A percentile compares a stretch with the other conserved stretches of the same genome.
These are phyloP conservation scores for Sitta carolinensis DNA, from an alignment of 2,797 vertebrate genomes.

Conservation along the genomic window DNA sequence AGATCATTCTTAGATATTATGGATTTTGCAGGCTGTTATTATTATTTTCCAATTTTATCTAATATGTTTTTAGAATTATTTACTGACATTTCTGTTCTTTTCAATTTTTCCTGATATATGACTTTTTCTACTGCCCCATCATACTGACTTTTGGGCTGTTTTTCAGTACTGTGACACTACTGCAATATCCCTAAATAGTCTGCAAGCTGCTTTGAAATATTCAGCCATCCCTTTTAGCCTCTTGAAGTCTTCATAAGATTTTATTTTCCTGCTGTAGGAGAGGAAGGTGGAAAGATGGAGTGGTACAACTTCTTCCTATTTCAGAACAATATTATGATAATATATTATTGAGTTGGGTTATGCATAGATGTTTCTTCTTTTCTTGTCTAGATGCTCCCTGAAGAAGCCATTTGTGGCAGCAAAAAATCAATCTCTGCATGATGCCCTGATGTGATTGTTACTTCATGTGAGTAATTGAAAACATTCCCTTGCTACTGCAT, in stretches of 20 bases:
- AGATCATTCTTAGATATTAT: background rate
- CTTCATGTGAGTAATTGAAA: background rate
- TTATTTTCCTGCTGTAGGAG: background rate
- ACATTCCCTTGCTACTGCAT: accelerated
- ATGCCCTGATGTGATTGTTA: background rate
- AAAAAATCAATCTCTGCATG: background rate
- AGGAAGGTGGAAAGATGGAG: background rate
- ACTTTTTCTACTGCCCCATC: background rate
- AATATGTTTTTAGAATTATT: background rate
- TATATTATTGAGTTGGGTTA: background rate
- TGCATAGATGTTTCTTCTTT: background rate
- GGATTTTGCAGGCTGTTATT: background rate
- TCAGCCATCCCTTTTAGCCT: background rate
- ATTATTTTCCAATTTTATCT: background rate
- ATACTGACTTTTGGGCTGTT: background rate
- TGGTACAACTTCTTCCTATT: background rate
- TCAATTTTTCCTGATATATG: background rate
- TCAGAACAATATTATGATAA: background rate
- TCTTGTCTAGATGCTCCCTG: background rate
- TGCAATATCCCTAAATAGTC: background rate
- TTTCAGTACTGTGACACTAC: background rate
- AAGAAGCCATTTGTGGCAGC: background rate
- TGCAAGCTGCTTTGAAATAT: background rate
- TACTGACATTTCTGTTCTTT: background rate
- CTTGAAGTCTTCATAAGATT: background rate